phyloP scores from a whole-genome alignment of 1,140 invertebrate species.

The Cephus cinctus region DNA sequence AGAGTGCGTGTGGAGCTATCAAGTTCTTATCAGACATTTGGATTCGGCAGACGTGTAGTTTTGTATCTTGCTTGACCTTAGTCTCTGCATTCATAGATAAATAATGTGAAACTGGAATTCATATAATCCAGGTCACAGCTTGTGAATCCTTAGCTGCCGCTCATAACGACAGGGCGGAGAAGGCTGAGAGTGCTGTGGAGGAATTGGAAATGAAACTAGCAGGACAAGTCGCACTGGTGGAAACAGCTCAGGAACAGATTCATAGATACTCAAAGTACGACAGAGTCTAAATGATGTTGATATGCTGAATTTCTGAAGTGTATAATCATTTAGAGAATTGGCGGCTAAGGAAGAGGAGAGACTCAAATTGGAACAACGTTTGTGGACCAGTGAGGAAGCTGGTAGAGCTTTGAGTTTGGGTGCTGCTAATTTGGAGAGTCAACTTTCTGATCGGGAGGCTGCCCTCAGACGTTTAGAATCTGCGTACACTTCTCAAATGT shows the following conservation, averaged over 20 bases:
- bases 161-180: slow-evolving; percentile 21
- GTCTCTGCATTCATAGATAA: no score
- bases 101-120: no score
- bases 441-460: slow-evolving; percentile 31
- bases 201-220: slow-evolving; percentile 36
- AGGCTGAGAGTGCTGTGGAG: slow-evolving; percentile 27
- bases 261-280: slow-evolving; percentile 31
- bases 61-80: no score
- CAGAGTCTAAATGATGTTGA: slow-evolving; percentile 1
- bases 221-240: slow-evolving; percentile 34
- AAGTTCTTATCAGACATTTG: neutral
- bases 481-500: slow-evolving; percentile 36
- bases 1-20: neutral
- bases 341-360: slow-evolving; percentile 25
- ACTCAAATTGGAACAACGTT: slow-evolving; percentile 20
- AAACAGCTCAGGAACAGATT: slow-evolving; percentile 37
- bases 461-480: slow-evolving; percentile 32
- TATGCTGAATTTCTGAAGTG: neutral
- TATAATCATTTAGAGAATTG: slow-evolving; percentile 21
- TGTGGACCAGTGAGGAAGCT: slow-evolving; percentile 25
- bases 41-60: neutral
- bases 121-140: slow-evolving; percentile 28
- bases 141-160: slow-evolving; percentile 30
- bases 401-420: slow-evolving; percentile 21
- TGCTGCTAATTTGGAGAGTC: slow-evolving; percentile 30